Evolutionary conservation across 2,888 invertebrate species (phyloP), one percentile per base, ranked within the genome.

Genomic region (Steinernema scapterisci): DNA sequence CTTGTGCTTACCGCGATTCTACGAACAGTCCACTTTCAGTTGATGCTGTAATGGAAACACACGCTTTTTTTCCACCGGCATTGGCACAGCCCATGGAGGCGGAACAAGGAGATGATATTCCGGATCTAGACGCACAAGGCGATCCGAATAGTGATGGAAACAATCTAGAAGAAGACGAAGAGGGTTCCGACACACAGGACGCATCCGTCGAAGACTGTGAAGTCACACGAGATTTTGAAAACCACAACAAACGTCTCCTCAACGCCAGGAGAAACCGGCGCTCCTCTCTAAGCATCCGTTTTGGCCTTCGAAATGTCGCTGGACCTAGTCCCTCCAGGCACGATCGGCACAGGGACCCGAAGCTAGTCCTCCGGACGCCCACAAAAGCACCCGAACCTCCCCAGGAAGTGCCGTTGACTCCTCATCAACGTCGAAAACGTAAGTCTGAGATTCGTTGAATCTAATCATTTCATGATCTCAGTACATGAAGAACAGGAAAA

Each of bases 401-500:
- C 31, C 6, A 21, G 31, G 31, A 63, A 16, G 16, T 23, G 11
- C 19, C 27, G 11, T 31, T 63, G 38, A 63, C 63, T 16, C 63
- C 63, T 9, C 23, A 16, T 13, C 63, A 63, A n/a, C 63, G 63
- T 7, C 23, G 63, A 31, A 63, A 63, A 31, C 19, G 63, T 63
- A 31, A 16, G 13, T 13, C 27, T 54, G 21, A n/a, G 51, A 54
- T 21, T 23, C 21, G 5, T 54, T 21, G 25, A 38, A 38, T 38
- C 9, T 38, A 48, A 48, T n/a, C 3, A 19, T 23, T 11, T 6
- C 13, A 16, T 13, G 48, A 5, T 31, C 23, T 63, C 31, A 63
- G 63, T 63, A 31, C 63, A 63, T 13, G 63, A 63, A 27, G 63
- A 63, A n/a, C 31, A 63, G 38, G 63, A 63, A 38, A 63, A 63